These are phyloP conservation scores for Glaucidium brasilianum DNA, from an alignment of 2,113 vertebrate species.

Conservation along the genomic window DNA sequence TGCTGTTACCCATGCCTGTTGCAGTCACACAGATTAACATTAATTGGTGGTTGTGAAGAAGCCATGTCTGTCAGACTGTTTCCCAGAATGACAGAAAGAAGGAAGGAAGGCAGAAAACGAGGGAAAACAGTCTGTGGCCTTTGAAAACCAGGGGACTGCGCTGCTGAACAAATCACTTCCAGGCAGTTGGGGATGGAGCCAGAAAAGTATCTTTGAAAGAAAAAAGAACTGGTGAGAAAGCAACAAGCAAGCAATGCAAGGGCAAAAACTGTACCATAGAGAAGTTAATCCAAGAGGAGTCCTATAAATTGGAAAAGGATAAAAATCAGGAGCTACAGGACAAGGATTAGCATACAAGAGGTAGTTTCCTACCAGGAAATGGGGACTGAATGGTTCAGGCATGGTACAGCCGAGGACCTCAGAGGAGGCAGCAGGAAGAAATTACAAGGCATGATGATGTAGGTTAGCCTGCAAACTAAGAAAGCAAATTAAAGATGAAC, in stretches of 20 bases:
- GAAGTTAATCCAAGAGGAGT: neutral
- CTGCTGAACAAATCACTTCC: neutral
- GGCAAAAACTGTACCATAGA: neutral
- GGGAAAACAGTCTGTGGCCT: neutral
- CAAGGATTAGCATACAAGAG: neutral
- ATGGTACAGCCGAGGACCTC: neutral
- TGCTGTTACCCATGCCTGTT: neutral
- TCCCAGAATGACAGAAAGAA: neutral
- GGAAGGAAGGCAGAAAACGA: neutral
- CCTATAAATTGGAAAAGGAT: neutral
- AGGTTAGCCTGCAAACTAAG: neutral
- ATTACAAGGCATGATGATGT: neutral
- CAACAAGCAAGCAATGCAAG: neutral
- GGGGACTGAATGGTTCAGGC: neutral
- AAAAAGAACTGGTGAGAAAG: neutral
- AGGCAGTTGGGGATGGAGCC: neutral
- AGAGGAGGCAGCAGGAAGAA: neutral
- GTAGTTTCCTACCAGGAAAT: neutral
- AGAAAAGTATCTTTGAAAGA: neutral
- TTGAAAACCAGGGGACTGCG: neutral
- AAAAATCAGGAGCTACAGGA: neutral
- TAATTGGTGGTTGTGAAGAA: neutral
- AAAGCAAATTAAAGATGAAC: neutral
- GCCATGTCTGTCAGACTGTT: neutral
- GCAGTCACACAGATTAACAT: neutral